phyloP scores from a whole-genome alignment of 1,140 invertebrate species.

The Ephestia elutella region DNA sequence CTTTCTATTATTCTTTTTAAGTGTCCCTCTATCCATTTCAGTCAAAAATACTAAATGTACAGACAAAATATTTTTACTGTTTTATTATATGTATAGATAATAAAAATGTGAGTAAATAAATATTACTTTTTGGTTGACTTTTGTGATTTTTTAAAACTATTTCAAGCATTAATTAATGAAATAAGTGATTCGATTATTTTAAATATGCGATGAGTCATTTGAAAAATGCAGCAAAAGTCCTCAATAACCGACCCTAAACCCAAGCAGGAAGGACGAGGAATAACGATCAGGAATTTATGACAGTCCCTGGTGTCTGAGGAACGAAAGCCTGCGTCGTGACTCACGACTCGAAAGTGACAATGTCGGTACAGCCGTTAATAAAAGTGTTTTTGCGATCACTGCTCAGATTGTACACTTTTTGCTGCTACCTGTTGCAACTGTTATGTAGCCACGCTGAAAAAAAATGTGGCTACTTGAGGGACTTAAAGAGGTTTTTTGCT shows the following conservation, averaged over 20 bases:
- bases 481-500: neutral
- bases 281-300: constrained; percentile 33
- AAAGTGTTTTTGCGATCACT: constrained; percentile 17
- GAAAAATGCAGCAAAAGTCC: neutral
- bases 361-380: constrained; percentile 31
- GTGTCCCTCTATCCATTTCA: too few relatives aligned
- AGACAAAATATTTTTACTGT: too few relatives aligned
- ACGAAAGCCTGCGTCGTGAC: constrained; percentile 45
- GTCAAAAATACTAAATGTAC: too few relatives aligned
- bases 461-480: neutral
- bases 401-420: neutral
- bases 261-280: constrained; percentile 7
- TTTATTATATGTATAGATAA: too few relatives aligned
- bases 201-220: neutral
- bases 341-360: constrained; percentile 54
- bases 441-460: neutral
- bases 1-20: too few relatives aligned
- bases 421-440: constrained; percentile 11
- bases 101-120: too few relatives aligned
- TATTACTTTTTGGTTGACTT: too few relatives aligned
- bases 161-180: too few relatives aligned
- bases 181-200: too few relatives aligned
- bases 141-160: too few relatives aligned
- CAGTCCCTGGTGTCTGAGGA: constrained; percentile 23
- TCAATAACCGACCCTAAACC: neutral